Percentiles rank a stretch among this genome's conserved stretches.
Evolutionary conservation across 2,797 vertebrate species (phyloP).

Genomic region (Microtus obscurus): DNA sequence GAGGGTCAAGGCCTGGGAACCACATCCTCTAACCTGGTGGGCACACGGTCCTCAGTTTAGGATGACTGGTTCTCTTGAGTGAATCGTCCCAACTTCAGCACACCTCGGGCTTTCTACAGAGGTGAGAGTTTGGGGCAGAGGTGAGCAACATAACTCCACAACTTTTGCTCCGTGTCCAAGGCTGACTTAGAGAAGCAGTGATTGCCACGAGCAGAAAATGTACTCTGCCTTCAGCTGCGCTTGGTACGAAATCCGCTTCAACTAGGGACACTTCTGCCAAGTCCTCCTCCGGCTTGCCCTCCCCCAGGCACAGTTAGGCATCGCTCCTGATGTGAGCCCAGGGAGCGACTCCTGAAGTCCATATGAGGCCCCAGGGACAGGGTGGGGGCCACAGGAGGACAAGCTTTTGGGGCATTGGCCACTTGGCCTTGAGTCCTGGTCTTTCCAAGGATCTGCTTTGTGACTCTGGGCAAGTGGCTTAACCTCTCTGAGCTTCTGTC

Average conservation of each 20-base stretch:
- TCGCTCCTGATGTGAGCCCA: neutral
- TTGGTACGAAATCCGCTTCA: neutral
- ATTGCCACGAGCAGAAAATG: neutral
- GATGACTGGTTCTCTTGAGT: neutral
- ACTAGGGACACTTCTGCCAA: neutral
- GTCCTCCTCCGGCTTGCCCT: neutral
- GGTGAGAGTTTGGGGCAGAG: neutral
- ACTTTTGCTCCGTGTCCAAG: neutral
- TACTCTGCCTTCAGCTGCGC: neutral
- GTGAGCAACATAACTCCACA: neutral
- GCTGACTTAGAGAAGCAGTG: neutral
- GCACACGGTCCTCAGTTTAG: neutral
- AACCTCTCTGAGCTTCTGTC: conserved; percentile 36
- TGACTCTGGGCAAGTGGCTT: conserved; percentile 5
- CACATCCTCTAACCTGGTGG: conserved; percentile 54
- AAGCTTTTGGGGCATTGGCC: neutral
- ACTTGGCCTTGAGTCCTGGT: neutral
- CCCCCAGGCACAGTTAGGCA: neutral
- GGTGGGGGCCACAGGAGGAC: neutral
- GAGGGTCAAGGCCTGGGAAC: conserved; percentile 61
- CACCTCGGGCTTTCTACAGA: accelerated
- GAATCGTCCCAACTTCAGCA: accelerated
- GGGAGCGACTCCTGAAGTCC: neutral
- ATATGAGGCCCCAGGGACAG: accelerated
- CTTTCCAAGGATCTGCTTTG: neutral